Conservation (phyloP, 2,888 invertebrate species). For the Lasioglossum lativentre region DNA sequence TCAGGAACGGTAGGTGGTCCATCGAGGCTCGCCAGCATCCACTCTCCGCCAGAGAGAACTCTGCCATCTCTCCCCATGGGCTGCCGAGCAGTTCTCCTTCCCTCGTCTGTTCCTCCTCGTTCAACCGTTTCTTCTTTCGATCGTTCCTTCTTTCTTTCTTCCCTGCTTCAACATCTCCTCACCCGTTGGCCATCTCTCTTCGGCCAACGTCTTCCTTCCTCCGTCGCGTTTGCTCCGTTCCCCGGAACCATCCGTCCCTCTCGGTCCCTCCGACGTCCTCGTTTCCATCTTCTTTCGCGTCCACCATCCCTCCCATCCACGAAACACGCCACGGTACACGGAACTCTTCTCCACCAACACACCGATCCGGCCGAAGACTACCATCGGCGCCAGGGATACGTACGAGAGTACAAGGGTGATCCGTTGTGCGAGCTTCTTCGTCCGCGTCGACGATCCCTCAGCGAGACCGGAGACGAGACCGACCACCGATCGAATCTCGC, state of each 20-base stretch:
- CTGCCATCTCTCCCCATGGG: conserved; percentile 52
- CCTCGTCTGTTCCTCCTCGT: conserved; percentile 31
- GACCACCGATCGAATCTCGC: conserved; percentile 65
- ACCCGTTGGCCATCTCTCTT: background rate
- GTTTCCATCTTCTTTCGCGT: conserved; percentile 31
- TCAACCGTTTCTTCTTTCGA: conserved; percentile 7
- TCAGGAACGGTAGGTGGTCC: conserved; percentile 84
- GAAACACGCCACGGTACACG: conserved; percentile 69
- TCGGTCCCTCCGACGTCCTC: conserved; percentile 18
- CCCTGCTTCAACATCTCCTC: conserved; percentile 16
- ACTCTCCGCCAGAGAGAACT: conserved; percentile 65
- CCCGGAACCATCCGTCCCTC: conserved; percentile 38
- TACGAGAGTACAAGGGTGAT: conserved; percentile 48
- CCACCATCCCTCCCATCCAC: conserved; percentile 45
- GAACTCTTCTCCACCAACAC: conserved; percentile 71
- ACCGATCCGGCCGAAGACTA: conserved; percentile 51
- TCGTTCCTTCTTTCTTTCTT: conserved; percentile 15
- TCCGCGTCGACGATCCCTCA: conserved; percentile 39
- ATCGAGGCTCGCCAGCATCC: conserved; percentile 79
- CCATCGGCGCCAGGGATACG: conserved; percentile 38
- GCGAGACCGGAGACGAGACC: conserved; percentile 22
- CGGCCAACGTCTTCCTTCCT: conserved; percentile 30
- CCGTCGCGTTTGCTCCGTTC: conserved; percentile 31
- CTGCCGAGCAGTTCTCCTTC: conserved; percentile 50
- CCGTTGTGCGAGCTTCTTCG: conserved; percentile 48